phyloP scores from a whole-genome alignment of 2,113 vertebrate genomes.

The Sturnira hondurensis region DNA sequence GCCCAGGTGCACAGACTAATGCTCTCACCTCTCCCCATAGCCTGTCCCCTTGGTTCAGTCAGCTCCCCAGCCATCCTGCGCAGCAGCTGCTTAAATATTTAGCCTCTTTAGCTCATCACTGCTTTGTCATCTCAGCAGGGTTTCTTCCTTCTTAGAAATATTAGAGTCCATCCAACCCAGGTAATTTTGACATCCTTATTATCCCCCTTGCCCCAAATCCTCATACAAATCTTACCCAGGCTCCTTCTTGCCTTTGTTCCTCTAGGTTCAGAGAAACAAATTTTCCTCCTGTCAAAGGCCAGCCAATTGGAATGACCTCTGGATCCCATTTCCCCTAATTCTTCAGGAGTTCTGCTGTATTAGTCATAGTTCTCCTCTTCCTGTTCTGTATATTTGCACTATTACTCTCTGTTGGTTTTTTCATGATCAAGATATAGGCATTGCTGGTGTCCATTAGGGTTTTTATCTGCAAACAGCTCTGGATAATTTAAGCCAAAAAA shows the following conservation, averaged over 20 bases:
- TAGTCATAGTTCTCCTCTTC: not conserved
- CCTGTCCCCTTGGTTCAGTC: not conserved
- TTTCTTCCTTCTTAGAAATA: not conserved
- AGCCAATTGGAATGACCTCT: not conserved
- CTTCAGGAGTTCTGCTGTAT: not conserved
- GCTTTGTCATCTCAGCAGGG: not conserved
- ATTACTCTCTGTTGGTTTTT: not conserved
- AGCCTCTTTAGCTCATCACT: not conserved
- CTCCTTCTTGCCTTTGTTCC: not conserved
- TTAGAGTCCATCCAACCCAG: not conserved
- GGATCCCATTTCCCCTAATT: not conserved
- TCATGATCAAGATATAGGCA: not conserved
- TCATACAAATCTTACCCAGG: not conserved
- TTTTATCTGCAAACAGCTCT: not conserved
- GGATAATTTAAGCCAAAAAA: not conserved
- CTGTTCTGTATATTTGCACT: not conserved
- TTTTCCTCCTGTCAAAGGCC: not conserved
- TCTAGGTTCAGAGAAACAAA: not conserved
- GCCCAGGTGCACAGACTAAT: not conserved
- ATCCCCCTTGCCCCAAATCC: not conserved
- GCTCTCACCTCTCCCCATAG: not conserved
- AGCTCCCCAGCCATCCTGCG: not conserved
- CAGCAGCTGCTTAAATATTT: not conserved
- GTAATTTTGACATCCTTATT: not conserved
- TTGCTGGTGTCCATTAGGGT: fast-evolving